phyloP scores from a whole-genome alignment of 2,888 invertebrate species.

The Microplitis manilae region DNA sequence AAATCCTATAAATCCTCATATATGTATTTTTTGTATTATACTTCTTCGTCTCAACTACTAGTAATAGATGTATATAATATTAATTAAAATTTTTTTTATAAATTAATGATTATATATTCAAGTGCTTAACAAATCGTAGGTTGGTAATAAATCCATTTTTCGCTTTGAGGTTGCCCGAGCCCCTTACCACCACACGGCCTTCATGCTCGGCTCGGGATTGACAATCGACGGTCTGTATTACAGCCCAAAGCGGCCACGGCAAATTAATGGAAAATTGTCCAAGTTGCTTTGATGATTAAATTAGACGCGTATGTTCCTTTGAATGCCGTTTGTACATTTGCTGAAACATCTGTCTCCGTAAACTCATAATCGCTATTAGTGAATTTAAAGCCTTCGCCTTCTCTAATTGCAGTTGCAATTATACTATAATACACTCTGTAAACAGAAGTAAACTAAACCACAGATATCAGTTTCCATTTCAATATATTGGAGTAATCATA shows the following conservation, averaged over 20 bases:
- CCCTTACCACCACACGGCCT: slow-evolving; percentile 51
- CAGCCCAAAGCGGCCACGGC: slow-evolving; percentile 57
- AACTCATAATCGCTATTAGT: neutral
- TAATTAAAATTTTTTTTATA: slow-evolving; percentile 24
- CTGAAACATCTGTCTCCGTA: neutral
- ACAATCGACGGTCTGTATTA: slow-evolving; percentile 59
- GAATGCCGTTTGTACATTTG: slow-evolving; percentile 22
- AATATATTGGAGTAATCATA: neutral
- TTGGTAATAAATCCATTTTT: slow-evolving; percentile 58
- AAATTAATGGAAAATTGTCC: slow-evolving; percentile 67
- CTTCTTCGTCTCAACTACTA: too few species aligned
- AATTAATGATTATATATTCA: slow-evolving; percentile 31
- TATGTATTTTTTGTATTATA: slow-evolving; percentile 19
- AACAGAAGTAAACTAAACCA: neutral
- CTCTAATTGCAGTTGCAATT: neutral
- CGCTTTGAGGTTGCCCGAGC: slow-evolving; percentile 56
- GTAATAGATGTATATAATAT: too few species aligned
- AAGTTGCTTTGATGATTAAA: slow-evolving; percentile 68
- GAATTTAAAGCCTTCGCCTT: neutral
- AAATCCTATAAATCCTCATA: slow-evolving; percentile 28
- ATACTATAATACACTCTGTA: neutral
- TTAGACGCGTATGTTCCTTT: slow-evolving; percentile 59
- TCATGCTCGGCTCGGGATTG: slow-evolving; percentile 57
- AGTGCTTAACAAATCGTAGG: slow-evolving; percentile 56
- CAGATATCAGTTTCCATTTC: neutral